Evolutionary conservation across 2,797 vertebrate species (phyloP).

Genomic region (Onychomys arenicola): DNA sequence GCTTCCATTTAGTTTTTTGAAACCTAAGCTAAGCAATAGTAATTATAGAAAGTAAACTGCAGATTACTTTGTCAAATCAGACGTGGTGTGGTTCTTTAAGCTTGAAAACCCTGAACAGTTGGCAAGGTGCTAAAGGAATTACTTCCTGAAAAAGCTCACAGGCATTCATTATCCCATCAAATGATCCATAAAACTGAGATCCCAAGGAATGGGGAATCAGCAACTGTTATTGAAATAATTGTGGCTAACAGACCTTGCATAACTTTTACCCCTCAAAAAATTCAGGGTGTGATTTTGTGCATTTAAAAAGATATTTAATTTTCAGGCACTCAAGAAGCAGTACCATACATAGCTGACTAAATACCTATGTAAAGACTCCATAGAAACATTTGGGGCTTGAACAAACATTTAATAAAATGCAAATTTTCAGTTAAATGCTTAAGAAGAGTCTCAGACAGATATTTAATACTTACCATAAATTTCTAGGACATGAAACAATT

Average conservation of each 20-base stretch:
- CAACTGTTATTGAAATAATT: conserved; percentile 15
- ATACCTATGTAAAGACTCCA: neutral
- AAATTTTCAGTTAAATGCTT: neutral
- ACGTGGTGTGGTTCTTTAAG: neutral
- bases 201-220: neutral
- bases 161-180: neutral
- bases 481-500: neutral
- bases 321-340: neutral
- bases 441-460: neutral
- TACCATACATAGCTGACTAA: neutral
- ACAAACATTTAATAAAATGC: neutral
- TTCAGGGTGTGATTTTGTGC: neutral
- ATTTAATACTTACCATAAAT: neutral
- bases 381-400: neutral
- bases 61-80: neutral
- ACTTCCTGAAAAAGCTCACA: neutral
- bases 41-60: neutral
- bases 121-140: neutral
- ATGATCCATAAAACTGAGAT: neutral
- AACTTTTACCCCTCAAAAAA: conserved; percentile 5
- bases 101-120: neutral
- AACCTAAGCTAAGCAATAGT: conserved; percentile 26
- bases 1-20: neutral
- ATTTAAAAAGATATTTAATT: neutral
- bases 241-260: neutral